Evolutionary conservation across 2,797 vertebrate genomes (phyloP).

Genomic region (Melopsittacus undulatus): DNA sequence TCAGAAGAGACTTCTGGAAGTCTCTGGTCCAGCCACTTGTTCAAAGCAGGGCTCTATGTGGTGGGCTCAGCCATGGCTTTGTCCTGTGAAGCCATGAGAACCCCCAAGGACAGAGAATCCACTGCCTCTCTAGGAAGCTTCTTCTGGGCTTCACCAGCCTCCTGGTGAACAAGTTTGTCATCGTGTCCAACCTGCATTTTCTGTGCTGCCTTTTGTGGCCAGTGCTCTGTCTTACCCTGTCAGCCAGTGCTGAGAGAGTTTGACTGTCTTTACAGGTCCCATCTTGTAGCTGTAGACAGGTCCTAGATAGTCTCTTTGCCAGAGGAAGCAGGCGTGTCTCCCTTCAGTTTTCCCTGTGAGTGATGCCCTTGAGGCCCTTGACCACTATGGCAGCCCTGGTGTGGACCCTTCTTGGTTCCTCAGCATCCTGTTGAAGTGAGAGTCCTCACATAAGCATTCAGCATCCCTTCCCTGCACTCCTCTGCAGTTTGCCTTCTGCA

Average conservation of each 20-base stretch:
- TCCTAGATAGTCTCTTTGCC: not conserved
- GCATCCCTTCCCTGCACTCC: not conserved
- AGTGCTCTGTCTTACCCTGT: not conserved
- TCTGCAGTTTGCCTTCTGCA: not conserved
- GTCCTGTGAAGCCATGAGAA: not conserved
- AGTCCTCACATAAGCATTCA: not conserved
- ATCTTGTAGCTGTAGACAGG: not conserved
- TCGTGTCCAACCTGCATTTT: not conserved
- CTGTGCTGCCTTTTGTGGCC: not conserved
- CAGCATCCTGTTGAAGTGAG: not conserved
- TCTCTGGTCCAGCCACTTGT: not conserved
- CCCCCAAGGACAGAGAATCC: not conserved
- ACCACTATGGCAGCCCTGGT: not conserved
- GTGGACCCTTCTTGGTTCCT: not conserved
- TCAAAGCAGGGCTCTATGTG: not conserved
- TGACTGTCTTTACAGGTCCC: not conserved
- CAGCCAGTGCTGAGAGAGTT: not conserved
- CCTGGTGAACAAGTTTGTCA: not conserved
- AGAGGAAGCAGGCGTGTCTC: not conserved
- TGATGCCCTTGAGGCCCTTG: not conserved
- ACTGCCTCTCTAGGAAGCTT: not conserved
- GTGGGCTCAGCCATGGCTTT: not conserved
- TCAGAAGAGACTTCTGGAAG: not conserved
- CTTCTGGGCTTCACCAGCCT: not conserved
- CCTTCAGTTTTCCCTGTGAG: not conserved